Base-by-base conservation (phyloP, 2,797 vertebrate species). In the Monodelphis domestica region DNA sequence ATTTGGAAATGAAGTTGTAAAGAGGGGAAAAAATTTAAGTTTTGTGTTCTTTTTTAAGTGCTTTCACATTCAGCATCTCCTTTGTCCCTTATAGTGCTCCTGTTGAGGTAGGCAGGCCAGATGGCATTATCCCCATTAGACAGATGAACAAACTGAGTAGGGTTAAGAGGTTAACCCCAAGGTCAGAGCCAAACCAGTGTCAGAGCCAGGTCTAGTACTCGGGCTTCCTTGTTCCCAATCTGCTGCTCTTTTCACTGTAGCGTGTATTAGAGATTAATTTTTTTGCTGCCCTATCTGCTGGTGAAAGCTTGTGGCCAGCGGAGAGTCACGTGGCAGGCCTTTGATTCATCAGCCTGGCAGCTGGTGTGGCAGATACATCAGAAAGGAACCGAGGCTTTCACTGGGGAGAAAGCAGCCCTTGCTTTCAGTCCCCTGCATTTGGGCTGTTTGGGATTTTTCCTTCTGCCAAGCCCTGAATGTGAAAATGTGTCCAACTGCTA, bases 381-480 rank as follows among this genome's bases (percentile, higher is more conserved):
- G 70, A 84, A 84, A 84, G 12, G 59, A 94, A 52, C 45, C 38
- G 90, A 50, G 94, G 63, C 87, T 95, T 97, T 89, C 45, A 38
- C 33, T 94, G 93, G 91, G 53, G n/a, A 63, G n/a, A 89, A 78
- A 95, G 54, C 45, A 54, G 90, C 70, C 59, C 92, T n/a, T n/a
- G n/a, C n/a, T 92, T 94, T 97, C 89, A 92, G 57, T 55, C 29
- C 96, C 93, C 89, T 95, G 90, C 59, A 91, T 30, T 91, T 95
- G 88, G 93, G 54, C 91, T 88, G 38, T 54, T 90, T 87, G 12
- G 70, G 51, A 54, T 88, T 93, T 96, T 94, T 96, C 56, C 56
- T 96, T 89, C 89, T 97, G 95, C 93, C 96, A 96, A 97, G 90
- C 96, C n/a, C 96, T 96, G 96, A 97, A 93, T 93, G 92, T 97